Base-by-base conservation (phyloP, 1,140 invertebrate genomes). In the Drosophila seguyi region DNA sequence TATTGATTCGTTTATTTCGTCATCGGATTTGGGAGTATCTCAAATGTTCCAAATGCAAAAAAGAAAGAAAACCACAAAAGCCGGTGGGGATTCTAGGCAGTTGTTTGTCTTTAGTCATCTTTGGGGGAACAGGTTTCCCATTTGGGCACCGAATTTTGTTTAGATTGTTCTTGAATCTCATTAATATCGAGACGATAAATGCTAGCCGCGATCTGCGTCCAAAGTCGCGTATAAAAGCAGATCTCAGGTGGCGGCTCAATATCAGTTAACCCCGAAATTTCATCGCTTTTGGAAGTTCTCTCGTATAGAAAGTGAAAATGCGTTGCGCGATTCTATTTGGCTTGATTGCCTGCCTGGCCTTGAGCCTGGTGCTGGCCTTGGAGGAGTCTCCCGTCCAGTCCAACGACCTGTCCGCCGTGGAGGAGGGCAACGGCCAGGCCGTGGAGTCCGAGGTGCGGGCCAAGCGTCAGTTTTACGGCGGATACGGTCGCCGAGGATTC, bases 91-190 rank as follows among this genome's bases (percentile, higher is more conserved):
- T 48, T 59, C 68, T 50, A 25, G 13, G 22, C 27, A 20, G 20
- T 10, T 58, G 22, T 31, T 72, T 48, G 66, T 48, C 27, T 72
- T 72, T 72, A 72, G 68, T 72, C 66, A 72, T 47, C 66, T 50
- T 48, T 34, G 11, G 13, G 10, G 34, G 7, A 72, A 59, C 66
- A 22, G 68, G 66, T 72, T 72, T 18, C 66, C 36, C 14, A 44
- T 72, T 71, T 72, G 44, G 68, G 44, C 52, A 50, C 50, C 42
- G 81, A 57, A 63, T 68, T 81, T 75, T 85, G 52, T 22, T 18
- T 44, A 69, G 75, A 86, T 71, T 79, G 82, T 81, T 86, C 82
- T 85, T 85, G 82, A 85, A 85, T 86, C 73, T 75, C 82, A 85
- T 85, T 85, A 85, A 81, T 86, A 81, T 50, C 31, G 16, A 67